A percentile compares a stretch with the other conserved stretches of the same genome.
These are phyloP conservation scores for Pedicia rivosa DNA, from an alignment of 2,888 invertebrate species.

Conservation along the genomic window DNA sequence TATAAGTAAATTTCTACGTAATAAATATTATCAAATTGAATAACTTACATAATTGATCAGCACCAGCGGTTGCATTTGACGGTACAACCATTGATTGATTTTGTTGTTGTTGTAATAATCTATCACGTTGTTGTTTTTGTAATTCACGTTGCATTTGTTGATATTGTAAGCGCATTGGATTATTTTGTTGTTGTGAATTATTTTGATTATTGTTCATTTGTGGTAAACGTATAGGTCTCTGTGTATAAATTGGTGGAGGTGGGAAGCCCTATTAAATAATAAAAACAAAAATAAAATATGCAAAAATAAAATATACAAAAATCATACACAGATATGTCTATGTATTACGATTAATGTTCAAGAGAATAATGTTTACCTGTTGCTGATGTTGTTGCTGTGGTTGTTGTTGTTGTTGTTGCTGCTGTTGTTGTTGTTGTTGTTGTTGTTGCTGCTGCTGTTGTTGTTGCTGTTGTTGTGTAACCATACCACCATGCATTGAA, in stretches of 20 bases:
- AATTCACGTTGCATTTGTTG: conserved; percentile 21
- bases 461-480: conserved; percentile 18
- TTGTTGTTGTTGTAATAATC: conserved; percentile 62
- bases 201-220: conserved; percentile 13
- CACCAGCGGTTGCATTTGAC: conserved; percentile 51
- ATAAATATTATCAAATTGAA: conserved; percentile 3
- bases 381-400: too few species aligned
- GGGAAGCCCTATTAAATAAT: conserved; percentile 20
- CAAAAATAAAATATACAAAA: not conserved
- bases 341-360: too few species aligned
- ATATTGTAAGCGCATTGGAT: conserved; percentile 6
- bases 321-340: conserved; percentile 3
- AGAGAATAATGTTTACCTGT: conserved; percentile 10
- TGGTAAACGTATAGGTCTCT: conserved; percentile 22
- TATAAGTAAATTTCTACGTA: too few species aligned
- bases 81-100: conserved; percentile 68
- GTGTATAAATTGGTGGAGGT: conserved; percentile 26
- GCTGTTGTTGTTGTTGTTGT: conserved; percentile 18
- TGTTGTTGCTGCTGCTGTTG: conserved; percentile 23
- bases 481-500: conserved; percentile 10
- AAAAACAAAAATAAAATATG: not conserved
- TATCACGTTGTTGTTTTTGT: conserved; percentile 46
- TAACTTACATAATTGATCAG: conserved; percentile 22
- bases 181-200: conserved; percentile 3
- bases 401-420: conserved; percentile 18